These are phyloP conservation scores for Drosophila tanythrix DNA, from an alignment of 2,888 invertebrate genomes.

Conservation along the genomic window DNA sequence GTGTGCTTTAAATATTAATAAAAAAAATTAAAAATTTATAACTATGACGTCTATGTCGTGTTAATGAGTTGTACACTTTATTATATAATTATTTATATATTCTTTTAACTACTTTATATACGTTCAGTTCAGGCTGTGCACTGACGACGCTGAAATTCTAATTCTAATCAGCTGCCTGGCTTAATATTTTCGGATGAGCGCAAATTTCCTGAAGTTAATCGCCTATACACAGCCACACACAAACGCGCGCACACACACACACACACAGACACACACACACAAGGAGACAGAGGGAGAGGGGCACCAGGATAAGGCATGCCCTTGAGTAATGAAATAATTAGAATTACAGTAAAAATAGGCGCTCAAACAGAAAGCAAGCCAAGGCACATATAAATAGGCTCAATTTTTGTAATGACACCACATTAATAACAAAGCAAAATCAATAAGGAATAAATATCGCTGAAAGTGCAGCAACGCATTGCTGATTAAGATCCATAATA, in stretches of 20 bases:
- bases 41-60: background rate
- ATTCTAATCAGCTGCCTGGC: slow-evolving; percentile 42
- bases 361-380: slow-evolving; percentile 19
- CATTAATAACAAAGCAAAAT: slow-evolving; percentile 48
- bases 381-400: slow-evolving; percentile 30
- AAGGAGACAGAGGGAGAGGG: background rate
- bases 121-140: slow-evolving; percentile 13
- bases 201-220: slow-evolving; percentile 54
- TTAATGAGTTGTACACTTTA: background rate
- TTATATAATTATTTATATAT: background rate
- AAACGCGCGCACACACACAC: background rate
- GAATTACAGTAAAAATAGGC: slow-evolving; percentile 25
- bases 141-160: slow-evolving; percentile 44
- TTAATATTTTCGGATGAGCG: slow-evolving; percentile 27
- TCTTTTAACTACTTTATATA: background rate
- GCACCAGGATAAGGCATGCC: slow-evolving; percentile 1
- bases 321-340: slow-evolving; percentile 35
- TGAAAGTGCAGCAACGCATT: slow-evolving; percentile 29
- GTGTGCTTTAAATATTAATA: background rate
- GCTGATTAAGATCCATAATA: slow-evolving; percentile 43
- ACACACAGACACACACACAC: background rate
- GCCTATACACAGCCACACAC: background rate
- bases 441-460: slow-evolving; percentile 24
- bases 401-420: slow-evolving; percentile 44
- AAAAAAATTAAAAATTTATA: background rate